These are phyloP conservation scores for Rugalucina vietnamica DNA, from an alignment of 2,888 invertebrate genomes.

Conservation along the genomic window DNA sequence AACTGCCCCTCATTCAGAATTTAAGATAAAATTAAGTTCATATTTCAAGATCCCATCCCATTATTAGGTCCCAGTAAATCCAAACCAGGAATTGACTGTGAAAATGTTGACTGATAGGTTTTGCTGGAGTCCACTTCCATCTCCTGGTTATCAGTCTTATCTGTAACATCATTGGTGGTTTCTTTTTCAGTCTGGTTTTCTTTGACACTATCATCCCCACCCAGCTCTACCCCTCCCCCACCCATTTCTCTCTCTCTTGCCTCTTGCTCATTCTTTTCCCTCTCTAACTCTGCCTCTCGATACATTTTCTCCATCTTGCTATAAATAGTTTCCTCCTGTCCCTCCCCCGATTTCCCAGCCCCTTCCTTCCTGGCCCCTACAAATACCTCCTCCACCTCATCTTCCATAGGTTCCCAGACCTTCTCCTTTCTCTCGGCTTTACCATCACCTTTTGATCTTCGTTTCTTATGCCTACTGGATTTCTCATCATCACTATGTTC, in stretches of 20 bases:
- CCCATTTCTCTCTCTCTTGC: slow-evolving; percentile 53
- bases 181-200: background rate
- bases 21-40: too few relatives aligned
- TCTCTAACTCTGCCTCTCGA: slow-evolving; percentile 28
- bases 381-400: slow-evolving; percentile 66
- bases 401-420: slow-evolving; percentile 65
- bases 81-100: background rate
- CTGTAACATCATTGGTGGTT: background rate
- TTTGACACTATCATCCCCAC: background rate
- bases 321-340: slow-evolving; percentile 18
- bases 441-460: slow-evolving; percentile 53
- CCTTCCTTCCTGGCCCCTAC: slow-evolving; percentile 39
- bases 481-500: slow-evolving; percentile 49
- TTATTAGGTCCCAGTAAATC: background rate
- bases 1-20: too few relatives aligned
- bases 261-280: slow-evolving; percentile 22
- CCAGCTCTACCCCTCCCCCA: slow-evolving; percentile 35
- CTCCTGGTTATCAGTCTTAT: background rate
- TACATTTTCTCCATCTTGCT: slow-evolving; percentile 27
- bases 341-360: slow-evolving; percentile 25
- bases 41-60: background rate
- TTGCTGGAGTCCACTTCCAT: background rate
- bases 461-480: slow-evolving; percentile 34
- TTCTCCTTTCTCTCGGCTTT: slow-evolving; percentile 55
- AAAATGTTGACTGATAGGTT: background rate